Evolutionary conservation across 2,888 invertebrate species (phyloP).

Genomic region (Julus scandinavius): DNA sequence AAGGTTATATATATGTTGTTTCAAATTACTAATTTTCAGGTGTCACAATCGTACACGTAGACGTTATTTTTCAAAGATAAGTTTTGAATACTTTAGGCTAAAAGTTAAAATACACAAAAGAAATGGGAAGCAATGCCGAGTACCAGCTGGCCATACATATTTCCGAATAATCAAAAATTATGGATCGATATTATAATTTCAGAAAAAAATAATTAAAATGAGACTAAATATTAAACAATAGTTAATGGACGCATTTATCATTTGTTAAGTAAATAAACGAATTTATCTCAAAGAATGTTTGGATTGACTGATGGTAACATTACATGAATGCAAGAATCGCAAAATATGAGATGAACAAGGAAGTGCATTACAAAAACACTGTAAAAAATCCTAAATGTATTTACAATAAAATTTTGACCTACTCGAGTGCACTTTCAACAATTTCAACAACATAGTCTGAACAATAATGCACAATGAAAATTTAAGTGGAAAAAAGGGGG

Average conservation of each 20-base stretch:
- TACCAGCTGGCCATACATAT: too few species aligned
- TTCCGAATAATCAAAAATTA: too few species aligned
- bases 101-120: too few species aligned
- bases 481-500: not conserved
- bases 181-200: too few species aligned
- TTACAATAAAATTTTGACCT: conserved; percentile 34
- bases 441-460: conserved; percentile 29
- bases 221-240: not conserved
- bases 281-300: conserved; percentile 38
- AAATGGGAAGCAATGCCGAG: too few species aligned
- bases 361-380: conserved; percentile 30
- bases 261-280: conserved; percentile 42
- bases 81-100: too few species aligned
- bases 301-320: conserved; percentile 27
- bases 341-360: conserved; percentile 34
- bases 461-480: conserved; percentile 25
- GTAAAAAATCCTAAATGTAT: conserved; percentile 39
- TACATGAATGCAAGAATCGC: conserved; percentile 37
- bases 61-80: too few species aligned
- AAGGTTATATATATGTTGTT: not conserved
- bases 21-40: not conserved
- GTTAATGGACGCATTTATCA: not conserved
- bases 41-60: not conserved
- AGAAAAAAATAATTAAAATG: too few species aligned
- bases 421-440: conserved; percentile 30